Percentiles rank a stretch among this genome's conserved stretches.
Conservation (phyloP, 2,113 vertebrate genomes). For the Catharus bicknelli region DNA sequence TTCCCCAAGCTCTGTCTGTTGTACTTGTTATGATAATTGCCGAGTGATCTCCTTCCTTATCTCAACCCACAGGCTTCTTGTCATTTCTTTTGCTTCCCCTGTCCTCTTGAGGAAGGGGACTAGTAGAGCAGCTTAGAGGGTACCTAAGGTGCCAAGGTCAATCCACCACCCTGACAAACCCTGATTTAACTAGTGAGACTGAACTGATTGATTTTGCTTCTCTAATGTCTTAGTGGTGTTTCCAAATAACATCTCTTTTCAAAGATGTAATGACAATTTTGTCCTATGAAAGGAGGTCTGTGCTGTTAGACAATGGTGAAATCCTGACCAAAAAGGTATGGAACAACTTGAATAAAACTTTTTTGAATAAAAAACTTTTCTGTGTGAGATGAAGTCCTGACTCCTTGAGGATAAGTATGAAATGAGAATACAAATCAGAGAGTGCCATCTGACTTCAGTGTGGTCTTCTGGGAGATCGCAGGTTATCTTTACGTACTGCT, state of each 20-base stretch:
- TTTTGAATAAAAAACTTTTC: neutral
- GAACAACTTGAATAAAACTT: slow-evolving; percentile 9
- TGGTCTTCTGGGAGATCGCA: slow-evolving; percentile 32
- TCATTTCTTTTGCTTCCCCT: neutral
- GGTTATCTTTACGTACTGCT: slow-evolving; percentile 50
- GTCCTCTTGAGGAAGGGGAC: neutral
- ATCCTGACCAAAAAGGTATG: neutral
- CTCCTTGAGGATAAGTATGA: slow-evolving; percentile 28
- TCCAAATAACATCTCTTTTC: neutral
- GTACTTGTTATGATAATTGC: neutral
- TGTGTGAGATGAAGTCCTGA: slow-evolving; percentile 17
- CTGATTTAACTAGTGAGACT: neutral
- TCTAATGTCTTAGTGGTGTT: neutral
- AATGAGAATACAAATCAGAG: slow-evolving; percentile 59
- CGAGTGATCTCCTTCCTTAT: neutral
- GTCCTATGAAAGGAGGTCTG: neutral
- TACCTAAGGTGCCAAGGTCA: neutral
- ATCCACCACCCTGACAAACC: neutral
- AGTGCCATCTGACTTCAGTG: slow-evolving; percentile 11
- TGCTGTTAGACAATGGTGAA: neutral
- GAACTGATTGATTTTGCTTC: neutral
- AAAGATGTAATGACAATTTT: neutral
- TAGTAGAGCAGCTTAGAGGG: neutral
- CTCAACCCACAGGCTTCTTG: neutral
- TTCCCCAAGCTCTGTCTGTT: neutral